Conservation (phyloP, 2,797 vertebrate species). For the Ataeniobius toweri region DNA sequence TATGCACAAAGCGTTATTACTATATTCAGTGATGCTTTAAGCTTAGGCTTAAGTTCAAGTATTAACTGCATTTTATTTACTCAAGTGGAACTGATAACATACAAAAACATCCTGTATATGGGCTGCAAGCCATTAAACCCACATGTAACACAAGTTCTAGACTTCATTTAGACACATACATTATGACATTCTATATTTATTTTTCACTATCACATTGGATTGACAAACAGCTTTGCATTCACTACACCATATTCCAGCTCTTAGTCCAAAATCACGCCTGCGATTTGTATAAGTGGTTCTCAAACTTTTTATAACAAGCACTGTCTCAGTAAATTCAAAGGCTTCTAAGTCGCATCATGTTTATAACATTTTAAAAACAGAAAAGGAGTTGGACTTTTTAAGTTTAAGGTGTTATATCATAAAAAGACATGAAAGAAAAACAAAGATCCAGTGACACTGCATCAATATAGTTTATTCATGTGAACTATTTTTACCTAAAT, state of each 20-base stretch:
- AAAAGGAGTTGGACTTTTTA: background rate
- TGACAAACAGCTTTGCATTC: conserved; percentile 22
- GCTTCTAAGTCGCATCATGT: background rate
- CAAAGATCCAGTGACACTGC: background rate
- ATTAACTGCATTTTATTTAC: conserved; percentile 69
- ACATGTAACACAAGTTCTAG: conserved; percentile 37
- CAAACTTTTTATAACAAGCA: background rate
- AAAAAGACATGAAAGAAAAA: background rate
- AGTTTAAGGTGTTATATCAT: background rate
- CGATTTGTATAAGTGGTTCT: background rate
- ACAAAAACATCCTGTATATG: conserved; percentile 46
- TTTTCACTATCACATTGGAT: conserved; percentile 12
- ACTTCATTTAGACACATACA: conserved; percentile 40
- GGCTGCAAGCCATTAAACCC: conserved; percentile 39
- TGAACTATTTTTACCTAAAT: background rate
- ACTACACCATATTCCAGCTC: background rate
- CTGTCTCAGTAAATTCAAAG: background rate
- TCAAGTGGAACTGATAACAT: conserved; percentile 63
- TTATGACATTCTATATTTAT: conserved; percentile 21
- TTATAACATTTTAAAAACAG: background rate
- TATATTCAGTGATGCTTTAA: conserved; percentile 66
- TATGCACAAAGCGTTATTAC: conserved; percentile 76
- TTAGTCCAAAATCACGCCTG: conserved; percentile 16
- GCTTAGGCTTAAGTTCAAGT: conserved; percentile 79
- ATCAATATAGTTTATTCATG: background rate